A percentile compares a stretch with the other conserved stretches of the same genome.
Conservation (phyloP, 2,113 vertebrate genomes). For the Saguinus midas region DNA sequence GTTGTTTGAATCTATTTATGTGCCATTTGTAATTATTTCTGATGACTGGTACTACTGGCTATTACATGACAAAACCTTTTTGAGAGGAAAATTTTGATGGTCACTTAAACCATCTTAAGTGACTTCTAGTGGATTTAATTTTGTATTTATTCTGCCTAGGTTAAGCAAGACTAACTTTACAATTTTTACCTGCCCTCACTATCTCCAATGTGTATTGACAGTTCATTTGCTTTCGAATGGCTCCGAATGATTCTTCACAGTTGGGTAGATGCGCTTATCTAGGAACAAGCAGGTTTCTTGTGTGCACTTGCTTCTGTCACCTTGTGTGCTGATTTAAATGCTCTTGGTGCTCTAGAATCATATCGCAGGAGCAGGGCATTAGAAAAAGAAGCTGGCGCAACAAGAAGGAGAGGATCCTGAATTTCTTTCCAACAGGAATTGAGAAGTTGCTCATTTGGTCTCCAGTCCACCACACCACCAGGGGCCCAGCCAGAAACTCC, state of each 20-base stretch:
- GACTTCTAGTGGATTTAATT: neutral
- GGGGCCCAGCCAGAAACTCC: neutral
- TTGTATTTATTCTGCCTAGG: slow-evolving; percentile 36
- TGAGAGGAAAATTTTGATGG: slow-evolving; percentile 2
- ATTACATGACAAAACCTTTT: neutral
- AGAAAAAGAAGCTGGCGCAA: neutral
- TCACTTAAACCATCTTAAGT: neutral
- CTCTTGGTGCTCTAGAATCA: slow-evolving; percentile 26
- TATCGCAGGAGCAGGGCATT: neutral
- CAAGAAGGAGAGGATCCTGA: neutral
- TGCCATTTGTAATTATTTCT: slow-evolving; percentile 37
- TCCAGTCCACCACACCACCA: neutral
- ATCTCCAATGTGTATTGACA: neutral
- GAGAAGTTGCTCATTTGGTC: neutral
- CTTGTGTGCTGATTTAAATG: slow-evolving; percentile 58
- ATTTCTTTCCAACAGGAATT: neutral
- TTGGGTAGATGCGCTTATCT: slow-evolving; percentile 25
- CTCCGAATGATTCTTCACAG: neutral
- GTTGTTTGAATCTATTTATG: slow-evolving; percentile 47
- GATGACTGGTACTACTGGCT: slow-evolving; percentile 7
- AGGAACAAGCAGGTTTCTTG: slow-evolving; percentile 31
- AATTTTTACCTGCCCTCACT: neutral
- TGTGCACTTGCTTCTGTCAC: slow-evolving; percentile 29
- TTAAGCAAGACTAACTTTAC: neutral
- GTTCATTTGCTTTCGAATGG: slow-evolving; percentile 9